Evolutionary conservation across 2,888 invertebrate genomes (phyloP), one percentile per base, ranked within the genome.

Genomic region (Mythimna impura): DNA sequence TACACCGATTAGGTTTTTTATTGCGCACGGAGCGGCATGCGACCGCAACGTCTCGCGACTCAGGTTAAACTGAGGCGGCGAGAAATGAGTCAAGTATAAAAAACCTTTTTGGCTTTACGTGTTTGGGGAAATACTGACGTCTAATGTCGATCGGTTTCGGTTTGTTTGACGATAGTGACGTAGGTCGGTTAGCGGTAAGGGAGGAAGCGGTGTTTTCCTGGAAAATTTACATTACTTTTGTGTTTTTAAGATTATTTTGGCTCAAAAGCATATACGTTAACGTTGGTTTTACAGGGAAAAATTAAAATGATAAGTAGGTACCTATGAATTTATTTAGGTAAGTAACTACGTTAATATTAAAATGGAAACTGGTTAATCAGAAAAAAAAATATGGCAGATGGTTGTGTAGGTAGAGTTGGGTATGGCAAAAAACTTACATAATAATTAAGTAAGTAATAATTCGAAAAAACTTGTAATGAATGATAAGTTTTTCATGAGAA

Each of bases 71-170:
- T 83, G 70, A 54, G 12, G 30, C 20, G 0, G 0, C 40, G 52
- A 7, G 50, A n/a, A 40, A 30, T 50, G 62, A 50, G 63, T 40
- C 47, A 0, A 62, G 6, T 66, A 57, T 78, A 73, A 54, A 69
- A 82, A 78, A 70, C 82, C 60, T 66, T 50, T 61, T 66, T 9
- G 57, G 7, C 36, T 61, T 65, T 65, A 43, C 50, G 40, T 54
- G 55, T 66, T 82, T 81, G 75, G 80, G 80, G 80, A 79, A 83
- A 81, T n/a, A 81, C 83, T 79, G 4, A 10, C 25, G 22, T 8
- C 17, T 76, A 67, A 40, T 55, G 22, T 55, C 47, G 52, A 7
- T 22, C n/a, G 65, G 20, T 43, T 60, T 62, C 34, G 4, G 43
- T 25, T 73, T 74, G 25, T 60, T 65, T 60, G 40, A 7, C 9